Evolutionary conservation across 2,797 vertebrate species (phyloP).

Genomic region (Fundulus diaphanus): DNA sequence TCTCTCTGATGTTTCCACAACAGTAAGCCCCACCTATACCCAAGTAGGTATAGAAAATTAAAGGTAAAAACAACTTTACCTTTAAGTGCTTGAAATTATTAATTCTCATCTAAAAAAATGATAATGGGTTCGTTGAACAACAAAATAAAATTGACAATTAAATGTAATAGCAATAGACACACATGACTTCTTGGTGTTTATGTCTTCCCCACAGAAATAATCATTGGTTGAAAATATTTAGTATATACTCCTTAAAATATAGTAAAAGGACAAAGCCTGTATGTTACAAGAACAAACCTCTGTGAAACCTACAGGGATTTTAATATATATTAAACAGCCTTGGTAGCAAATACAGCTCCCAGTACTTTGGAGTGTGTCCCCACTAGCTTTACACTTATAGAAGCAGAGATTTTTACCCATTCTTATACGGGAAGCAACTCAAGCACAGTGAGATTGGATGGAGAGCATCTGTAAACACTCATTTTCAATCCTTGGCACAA

Average conservation of each 20-base stretch:
- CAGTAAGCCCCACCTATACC: conserved; percentile 9
- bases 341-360: neutral
- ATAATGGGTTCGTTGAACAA: neutral
- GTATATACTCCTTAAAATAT: neutral
- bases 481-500: neutral
- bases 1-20: conserved; percentile 1
- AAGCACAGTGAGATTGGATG: neutral
- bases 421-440: neutral
- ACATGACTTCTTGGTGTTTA: neutral
- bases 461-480: neutral
- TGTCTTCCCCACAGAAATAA: neutral
- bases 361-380: neutral
- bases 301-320: neutral
- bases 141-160: neutral
- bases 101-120: neutral
- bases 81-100: neutral
- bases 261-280: neutral
- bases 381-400: neutral
- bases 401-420: neutral
- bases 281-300: neutral
- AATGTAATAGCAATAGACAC: neutral
- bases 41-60: neutral
- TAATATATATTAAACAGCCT: neutral
- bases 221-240: neutral
- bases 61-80: neutral